These are phyloP conservation scores for Chinchilla lanigera DNA, from an alignment of 2,113 vertebrate species.

Conservation along the genomic window DNA sequence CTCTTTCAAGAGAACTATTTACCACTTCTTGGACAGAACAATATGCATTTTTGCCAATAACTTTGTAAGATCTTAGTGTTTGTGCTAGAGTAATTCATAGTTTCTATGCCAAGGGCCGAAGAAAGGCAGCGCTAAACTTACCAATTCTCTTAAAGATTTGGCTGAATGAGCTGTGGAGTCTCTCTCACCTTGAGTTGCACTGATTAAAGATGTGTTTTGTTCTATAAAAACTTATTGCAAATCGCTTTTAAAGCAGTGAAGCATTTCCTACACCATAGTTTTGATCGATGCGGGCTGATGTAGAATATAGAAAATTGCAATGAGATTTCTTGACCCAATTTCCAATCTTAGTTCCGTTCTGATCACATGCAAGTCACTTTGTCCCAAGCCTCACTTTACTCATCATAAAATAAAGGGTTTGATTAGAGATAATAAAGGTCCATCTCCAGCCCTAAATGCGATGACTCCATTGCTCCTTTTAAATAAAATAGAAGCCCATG, in stretches of 20 bases:
- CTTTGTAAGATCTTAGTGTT: slow-evolving; percentile 6
- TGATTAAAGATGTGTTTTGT: slow-evolving; percentile 18
- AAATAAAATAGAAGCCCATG: neutral
- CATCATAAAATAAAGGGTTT: slow-evolving; percentile 43
- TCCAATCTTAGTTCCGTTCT: slow-evolving; percentile 7
- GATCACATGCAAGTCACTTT: neutral
- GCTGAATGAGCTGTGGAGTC: neutral
- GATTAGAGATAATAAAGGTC: neutral
- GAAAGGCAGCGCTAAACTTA: neutral
- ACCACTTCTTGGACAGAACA: neutral
- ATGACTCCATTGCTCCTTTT: neutral
- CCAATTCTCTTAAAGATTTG: neutral
- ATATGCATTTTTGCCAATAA: neutral
- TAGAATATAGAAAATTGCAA: neutral
- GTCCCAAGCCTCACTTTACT: neutral
- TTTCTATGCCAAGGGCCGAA: neutral
- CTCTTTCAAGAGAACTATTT: neutral
- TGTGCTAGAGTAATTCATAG: slow-evolving; percentile 13
- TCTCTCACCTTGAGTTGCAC: neutral
- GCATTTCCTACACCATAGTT: neutral
- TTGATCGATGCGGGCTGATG: neutral
- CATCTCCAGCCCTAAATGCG: neutral
- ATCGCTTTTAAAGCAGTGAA: neutral
- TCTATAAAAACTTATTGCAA: neutral
- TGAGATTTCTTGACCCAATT: slow-evolving; percentile 46